Base-by-base conservation (phyloP, 2,113 vertebrate genomes). In the Hyperopisus bebe region DNA sequence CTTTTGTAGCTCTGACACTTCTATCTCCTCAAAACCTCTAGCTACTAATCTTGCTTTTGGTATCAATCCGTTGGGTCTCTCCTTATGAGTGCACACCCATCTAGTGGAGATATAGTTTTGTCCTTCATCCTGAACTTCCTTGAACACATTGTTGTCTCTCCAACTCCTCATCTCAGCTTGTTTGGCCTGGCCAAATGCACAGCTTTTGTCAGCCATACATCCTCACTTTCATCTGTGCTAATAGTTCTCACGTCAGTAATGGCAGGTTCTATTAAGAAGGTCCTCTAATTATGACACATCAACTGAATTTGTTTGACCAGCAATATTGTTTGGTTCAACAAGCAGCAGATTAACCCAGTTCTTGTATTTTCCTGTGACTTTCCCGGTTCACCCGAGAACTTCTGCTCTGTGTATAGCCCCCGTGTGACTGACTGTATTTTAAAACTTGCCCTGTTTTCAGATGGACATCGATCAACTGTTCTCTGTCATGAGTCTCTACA, bases 11-110 rank as follows among this genome's bases (percentile, higher is more conserved):
- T 88, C 86, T 55, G 44, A 47, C 11, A 55, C 51, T 27, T 55
- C 86, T 15, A 31, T n/a, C 24, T 87, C 86, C 50, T 86, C 85
- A 7, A 86, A 86, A 86, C 85, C 85, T 83, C 42, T 21, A 31
- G 42, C 88, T 3, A 88, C 85, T 83, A 89, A 70, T 6, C 85
- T 3, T 47, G 31, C 70, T 88, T 89, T 89, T 3, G 31, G 86
- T 17, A 70, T 15, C 24, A 66, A 10, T 5, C 89, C 85, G 84
- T 31, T 85, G 3, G 1, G 46, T 10, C 86, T 88, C 19, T 91
- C 89, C 74, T 85, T 90, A 19, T 86, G 46, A 7, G 55, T 90
- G 7, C 89, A 91, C 10, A 91, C 80, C 24, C 89, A 90, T 24
- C 80, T 46, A 31, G 90, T 90, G 2, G 89, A 88, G 9, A 90